Percentiles rank a stretch among this genome's conserved stretches.
Conservation (phyloP, 2,113 vertebrate species). For the Spheniscus mendiculus region DNA sequence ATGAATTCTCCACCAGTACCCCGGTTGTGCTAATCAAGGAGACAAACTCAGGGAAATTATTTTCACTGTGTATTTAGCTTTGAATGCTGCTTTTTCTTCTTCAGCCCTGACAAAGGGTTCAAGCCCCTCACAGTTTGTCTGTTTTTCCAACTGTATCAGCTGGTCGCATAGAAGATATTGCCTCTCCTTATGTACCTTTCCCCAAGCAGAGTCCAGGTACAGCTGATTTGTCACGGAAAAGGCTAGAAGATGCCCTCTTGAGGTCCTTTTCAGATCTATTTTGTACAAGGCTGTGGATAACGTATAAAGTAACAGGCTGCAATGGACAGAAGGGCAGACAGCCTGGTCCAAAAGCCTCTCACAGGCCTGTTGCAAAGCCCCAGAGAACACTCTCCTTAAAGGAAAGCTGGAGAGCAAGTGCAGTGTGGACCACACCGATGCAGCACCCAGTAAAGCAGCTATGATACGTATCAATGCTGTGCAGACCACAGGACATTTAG, state of each 20-base stretch:
- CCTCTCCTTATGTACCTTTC: neutral
- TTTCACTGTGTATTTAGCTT: neutral
- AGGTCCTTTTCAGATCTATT: conserved; percentile 57
- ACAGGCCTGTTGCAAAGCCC: neutral
- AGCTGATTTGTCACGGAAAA: neutral
- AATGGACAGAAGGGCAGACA: neutral
- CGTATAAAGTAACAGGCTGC: fast-evolving
- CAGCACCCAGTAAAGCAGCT: neutral
- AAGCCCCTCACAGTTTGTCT: neutral
- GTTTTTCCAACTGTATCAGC: neutral
- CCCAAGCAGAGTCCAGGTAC: neutral
- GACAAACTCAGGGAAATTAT: neutral
- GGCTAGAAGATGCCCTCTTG: conserved; percentile 64
- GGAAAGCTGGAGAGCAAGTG: neutral
- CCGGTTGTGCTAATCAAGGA: neutral
- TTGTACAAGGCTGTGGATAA: neutral
- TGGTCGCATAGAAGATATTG: neutral
- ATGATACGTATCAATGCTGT: fast-evolving
- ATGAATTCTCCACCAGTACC: neutral
- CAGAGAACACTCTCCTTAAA: neutral
- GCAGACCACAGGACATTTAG: neutral
- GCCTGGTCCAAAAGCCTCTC: neutral
- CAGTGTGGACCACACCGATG: neutral
- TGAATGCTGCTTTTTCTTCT: neutral
- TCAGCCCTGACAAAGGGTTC: neutral